phyloP scores from a whole-genome alignment of 1,140 invertebrate species.

The Manduca sexta region DNA sequence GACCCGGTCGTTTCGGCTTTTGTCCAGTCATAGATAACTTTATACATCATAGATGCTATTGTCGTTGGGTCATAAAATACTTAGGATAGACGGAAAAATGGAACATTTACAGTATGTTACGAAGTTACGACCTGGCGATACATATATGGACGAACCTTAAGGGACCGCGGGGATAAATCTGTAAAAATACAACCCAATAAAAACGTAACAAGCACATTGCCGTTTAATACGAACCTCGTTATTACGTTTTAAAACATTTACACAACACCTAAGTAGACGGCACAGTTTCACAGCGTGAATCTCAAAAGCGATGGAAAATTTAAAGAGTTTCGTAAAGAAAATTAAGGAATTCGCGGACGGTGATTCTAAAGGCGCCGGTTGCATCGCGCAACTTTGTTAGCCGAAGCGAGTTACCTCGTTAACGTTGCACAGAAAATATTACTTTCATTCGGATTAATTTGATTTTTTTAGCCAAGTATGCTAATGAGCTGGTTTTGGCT shows the following conservation, averaged over 20 bases:
- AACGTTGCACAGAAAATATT: constrained; percentile 50
- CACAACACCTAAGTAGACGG: constrained; percentile 7
- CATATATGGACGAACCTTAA: no score
- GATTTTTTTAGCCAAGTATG: constrained; percentile 37
- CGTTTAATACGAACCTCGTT: constrained; percentile 10
- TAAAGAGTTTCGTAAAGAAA: constrained; percentile 63
- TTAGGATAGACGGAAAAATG: no score
- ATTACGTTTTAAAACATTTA: constrained; percentile 11
- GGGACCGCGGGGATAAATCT: constrained; percentile 44
- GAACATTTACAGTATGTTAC: no score
- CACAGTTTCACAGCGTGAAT: constrained; percentile 43
- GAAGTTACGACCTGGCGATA: no score
- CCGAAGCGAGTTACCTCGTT: constrained; percentile 59
- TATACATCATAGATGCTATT: no score
- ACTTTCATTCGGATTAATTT: constrained; percentile 55
- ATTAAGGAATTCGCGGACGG: constrained; percentile 43
- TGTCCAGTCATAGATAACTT: no score
- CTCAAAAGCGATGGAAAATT: constrained; percentile 61
- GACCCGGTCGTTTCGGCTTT: no score
- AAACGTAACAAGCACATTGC: constrained; percentile 21
- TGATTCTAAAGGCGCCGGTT: constrained; percentile 42
- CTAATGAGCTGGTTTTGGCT: constrained; percentile 62
- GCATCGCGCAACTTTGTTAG: constrained; percentile 60
- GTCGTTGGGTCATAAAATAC: no score
- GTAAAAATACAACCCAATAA: constrained; percentile 52